Percentiles rank a stretch among this genome's conserved stretches.
phyloP scores from a whole-genome alignment of 2,888 invertebrate genomes.

The Standfussiana lucernea region DNA sequence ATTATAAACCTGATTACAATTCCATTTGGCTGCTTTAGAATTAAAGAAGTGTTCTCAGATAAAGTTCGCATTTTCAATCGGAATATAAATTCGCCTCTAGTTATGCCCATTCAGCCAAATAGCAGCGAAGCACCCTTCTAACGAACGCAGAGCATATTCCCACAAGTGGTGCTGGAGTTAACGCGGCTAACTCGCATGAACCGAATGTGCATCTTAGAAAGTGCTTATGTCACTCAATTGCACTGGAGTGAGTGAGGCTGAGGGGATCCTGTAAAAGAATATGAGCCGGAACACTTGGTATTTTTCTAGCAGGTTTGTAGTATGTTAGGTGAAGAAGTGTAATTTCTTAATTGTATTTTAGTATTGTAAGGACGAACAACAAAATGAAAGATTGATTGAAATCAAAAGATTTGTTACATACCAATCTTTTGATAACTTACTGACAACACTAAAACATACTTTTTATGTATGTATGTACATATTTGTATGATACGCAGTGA shows the following conservation, averaged over 20 bases:
- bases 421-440: too few relatives aligned
- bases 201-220: slow-evolving; percentile 27
- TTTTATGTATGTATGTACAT: too few relatives aligned
- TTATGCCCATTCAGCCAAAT: slow-evolving; percentile 8
- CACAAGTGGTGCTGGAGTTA: slow-evolving; percentile 12
- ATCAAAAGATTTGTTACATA: too few relatives aligned
- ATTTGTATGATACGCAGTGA: too few relatives aligned
- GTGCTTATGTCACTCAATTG: slow-evolving; percentile 7
- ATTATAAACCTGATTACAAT: not conserved
- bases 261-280: not conserved
- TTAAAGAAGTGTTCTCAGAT: not conserved
- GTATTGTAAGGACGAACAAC: too few relatives aligned
- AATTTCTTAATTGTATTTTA: too few relatives aligned
- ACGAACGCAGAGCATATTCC: not conserved
- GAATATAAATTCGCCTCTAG: not conserved
- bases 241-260: not conserved
- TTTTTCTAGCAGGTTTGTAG: not conserved
- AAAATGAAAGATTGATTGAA: too few relatives aligned
- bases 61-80: not conserved
- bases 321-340: too few relatives aligned
- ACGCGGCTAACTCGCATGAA: slow-evolving; percentile 9
- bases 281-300: not conserved
- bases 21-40: not conserved
- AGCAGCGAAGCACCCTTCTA: slow-evolving; percentile 1
- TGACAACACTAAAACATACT: too few relatives aligned